Evolutionary conservation across 2,113 vertebrate genomes (phyloP).

Genomic region (Microtus richardsoni): DNA sequence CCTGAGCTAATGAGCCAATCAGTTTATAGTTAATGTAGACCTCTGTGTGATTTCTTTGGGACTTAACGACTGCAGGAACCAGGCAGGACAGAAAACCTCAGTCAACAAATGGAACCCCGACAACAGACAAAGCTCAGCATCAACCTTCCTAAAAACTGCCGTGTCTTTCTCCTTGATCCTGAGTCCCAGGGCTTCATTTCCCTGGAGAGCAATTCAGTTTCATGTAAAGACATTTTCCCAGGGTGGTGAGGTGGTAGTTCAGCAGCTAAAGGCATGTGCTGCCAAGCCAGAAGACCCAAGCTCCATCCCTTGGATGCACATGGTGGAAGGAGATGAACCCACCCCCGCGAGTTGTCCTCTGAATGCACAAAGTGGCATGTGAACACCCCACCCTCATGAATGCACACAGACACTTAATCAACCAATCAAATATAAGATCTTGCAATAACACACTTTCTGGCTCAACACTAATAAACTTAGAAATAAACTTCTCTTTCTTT

Average conservation of each 20-base stretch:
- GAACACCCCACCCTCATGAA: background rate
- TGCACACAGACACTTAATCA: background rate
- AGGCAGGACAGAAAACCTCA: too few relatives aligned
- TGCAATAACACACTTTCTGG: constrained; percentile 18
- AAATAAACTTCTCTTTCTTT: constrained; percentile 46
- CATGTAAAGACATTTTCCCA: background rate
- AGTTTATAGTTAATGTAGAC: too few relatives aligned
- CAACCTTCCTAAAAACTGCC: rapidly evolving
- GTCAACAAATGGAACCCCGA: too few relatives aligned
- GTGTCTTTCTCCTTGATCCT: background rate
- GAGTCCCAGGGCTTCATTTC: background rate
- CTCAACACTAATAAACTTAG: constrained; percentile 53
- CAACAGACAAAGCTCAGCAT: background rate
- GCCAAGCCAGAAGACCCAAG: background rate
- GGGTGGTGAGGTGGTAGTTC: background rate
- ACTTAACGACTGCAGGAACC: too few relatives aligned
- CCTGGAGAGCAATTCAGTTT: background rate
- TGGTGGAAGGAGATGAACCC: background rate
- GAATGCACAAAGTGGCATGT: background rate
- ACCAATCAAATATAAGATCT: background rate
- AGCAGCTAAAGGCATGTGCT: background rate
- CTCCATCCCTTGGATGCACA: background rate
- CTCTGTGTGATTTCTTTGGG: too few relatives aligned
- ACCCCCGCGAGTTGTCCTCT: background rate
- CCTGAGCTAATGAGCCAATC: too few relatives aligned